Evolutionary conservation across 2,888 invertebrate species (phyloP), one percentile per base, ranked within the genome.

Genomic region (Fragum whitleyi): DNA sequence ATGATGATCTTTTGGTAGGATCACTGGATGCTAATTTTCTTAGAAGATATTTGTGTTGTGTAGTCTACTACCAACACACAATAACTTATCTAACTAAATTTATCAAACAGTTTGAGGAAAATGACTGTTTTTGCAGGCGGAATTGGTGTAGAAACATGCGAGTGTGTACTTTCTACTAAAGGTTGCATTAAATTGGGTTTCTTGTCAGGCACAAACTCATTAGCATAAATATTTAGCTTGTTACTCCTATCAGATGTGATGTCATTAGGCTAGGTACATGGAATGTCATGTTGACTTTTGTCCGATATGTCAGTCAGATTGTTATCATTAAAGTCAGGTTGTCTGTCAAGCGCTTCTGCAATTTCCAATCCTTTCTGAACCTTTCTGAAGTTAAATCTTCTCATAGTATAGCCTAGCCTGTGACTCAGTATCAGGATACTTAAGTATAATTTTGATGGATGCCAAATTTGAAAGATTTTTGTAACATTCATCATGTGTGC

Each of bases 371-470:
- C n/a, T n/a, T n/a, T n/a, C n/a, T 47, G n/a, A n/a, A 47, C 47
- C n/a, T 47, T n/a, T 47, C 47, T 47, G 16, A 47, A 47, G 47
- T 47, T 47, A 19, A 47, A 47, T 47, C n/a, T 47, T 47, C 47
- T 47, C 47, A 47, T 47, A 47, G n/a, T 47, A 19, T n/a, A 47
- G n/a, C n/a, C 47, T 47, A 47, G 47, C 47, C n/a, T 47, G 47
- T 19, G 47, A 47, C n/a, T 47, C 47, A 47, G 47, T n/a, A 47
- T 47, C 47, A 47, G n/a, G 16, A 47, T 47, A 47, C 47, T 47
- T 47, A 16, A 47, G n/a, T n/a, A 19, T 47, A 47, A 47, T 47
- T 47, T 47, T 47, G 19, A 47, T 47, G 16, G 47, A 47, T 19
- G 16, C n/a, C 47, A 47, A 47, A 19, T 47, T 47, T 47, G 47